Evolutionary conservation across 1,140 invertebrate species (phyloP), one percentile per base, ranked within the genome.

Genomic region (Lepidurus couesii): DNA sequence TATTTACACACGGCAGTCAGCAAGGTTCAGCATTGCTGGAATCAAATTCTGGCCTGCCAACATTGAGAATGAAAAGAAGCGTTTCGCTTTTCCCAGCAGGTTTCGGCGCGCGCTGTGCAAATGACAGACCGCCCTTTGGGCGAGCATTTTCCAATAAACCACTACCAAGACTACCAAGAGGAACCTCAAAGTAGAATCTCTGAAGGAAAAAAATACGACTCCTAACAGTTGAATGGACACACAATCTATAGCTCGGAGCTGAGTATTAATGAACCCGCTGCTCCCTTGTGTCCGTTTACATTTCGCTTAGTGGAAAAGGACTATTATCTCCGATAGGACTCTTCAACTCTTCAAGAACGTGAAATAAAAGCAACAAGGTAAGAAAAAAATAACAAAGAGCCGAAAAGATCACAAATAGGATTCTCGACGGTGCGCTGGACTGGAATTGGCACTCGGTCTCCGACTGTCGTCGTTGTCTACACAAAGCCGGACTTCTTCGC

Each of bases 41-140:
- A 21, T 65, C 53, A 21, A 21, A n/a, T 65, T 21, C 53, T 65
- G 53, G 53, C 21, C 53, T 65, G 53, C n/a, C 21, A 65, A 11
- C 8, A 65, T 65, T 65, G 16, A 13, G 53, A 65, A 65, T 65
- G 53, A 65, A 65, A 65, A 65, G 53, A 65, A 65, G 53, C 53
- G 53, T 65, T 65, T 65, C 53, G 53, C 53, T 65, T 65, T 65
- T 65, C 53, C 53, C 53, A 65, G 53, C 53, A 65, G 53, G 53
- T 65, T 21, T 65, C 53, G 21, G 16, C 53, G 53, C 53, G 53
- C 53, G 53, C 53, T 65, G 53, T 65, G 53, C 21, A 65, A 65
- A 65, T 21, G 53, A 65, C 53, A 65, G 53, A 34, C 53, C 53
- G 53, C 53, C 53, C 53, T 65, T 65, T 65, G 21, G 53, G 53